Base-by-base conservation (phyloP, 1,140 invertebrate genomes). In the Drosophila seguyi region DNA sequence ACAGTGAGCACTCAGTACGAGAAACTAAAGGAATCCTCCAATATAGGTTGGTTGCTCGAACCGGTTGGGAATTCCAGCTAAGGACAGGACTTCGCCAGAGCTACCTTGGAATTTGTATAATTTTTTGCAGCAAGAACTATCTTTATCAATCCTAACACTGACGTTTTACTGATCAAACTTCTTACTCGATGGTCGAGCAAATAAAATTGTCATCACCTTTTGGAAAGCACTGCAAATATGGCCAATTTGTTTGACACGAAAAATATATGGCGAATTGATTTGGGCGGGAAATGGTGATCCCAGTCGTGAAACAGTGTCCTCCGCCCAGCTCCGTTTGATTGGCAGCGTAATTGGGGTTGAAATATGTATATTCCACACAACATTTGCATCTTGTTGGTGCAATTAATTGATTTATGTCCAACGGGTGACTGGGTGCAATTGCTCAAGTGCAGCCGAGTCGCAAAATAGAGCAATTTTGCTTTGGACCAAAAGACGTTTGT, bases 161-260 rank as follows among this genome's bases (percentile, higher is more conserved):
- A 34, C 18, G 16, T 22, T 34, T 52, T 1, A 22, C 50, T 36
- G 4, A 14, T 36, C 7, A 22, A 16, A 20, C 11, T 6, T 18
- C 27, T 13, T 50, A 50, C 11, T 1, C 11, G n/a, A 4, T 50
- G 48, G 0, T 6, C 18, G 4, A 34, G 13, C 82, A 78, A 86
- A 86, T 86, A 44, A 57, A 81, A 73, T 75, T 79, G 81, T 90
- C 81, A 85, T 79, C 85, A 85, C 81, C 44, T 71, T 25, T 20
- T 45, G 41, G 42, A 52, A 52, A 34, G 11, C 48, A 11, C 31
- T 14, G 63, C 78, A 62, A 82, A 71, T 79, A 71, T 79, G 52
- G 80, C 61, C 74, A 73, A 81, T 84, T 75, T 83, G 65, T 87
- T 87, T 38, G 68, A 82, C 83, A 87, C 61, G 77, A 60, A 69